Evolutionary conservation across 2,113 vertebrate genomes (phyloP), one percentile per base, ranked within the genome.

Genomic region (Microcebus murinus): DNA sequence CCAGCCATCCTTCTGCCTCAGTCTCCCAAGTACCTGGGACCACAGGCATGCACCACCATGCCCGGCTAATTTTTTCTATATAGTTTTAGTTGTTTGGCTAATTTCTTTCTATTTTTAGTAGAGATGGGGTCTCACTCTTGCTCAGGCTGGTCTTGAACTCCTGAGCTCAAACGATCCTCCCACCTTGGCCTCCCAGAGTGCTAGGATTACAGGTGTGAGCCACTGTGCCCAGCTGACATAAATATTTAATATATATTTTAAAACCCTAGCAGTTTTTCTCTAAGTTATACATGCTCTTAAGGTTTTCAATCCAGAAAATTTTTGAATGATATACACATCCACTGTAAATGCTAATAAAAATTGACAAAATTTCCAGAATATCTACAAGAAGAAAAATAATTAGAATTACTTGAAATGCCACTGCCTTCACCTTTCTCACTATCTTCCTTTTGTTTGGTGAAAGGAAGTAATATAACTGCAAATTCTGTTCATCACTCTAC

Each of bases 401-500:
- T 99, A 97, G 99, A 97, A 77, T 98, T 99, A 97, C 98, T 99
- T 94, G 99, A 91, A 98, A 99, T 98, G 0, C 98, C 98, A 97
- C 98, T 98, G 0, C 98, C 96, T 81, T 70, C 31, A 5, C 99
- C 98, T 2, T 98, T 98, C 5, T 98, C 98, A 0, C 97, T 97
- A 8, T 90, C 97, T 27, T 73, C 90, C 27, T 96, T 98, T 98
- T 20, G 61, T 83, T 67, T 98, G 71, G 97, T 98, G 98, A 57
- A 99, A 97, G 98, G 98, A 97, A 45, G 98, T 98, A 59, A 99
- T 98, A 55, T 93, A 99, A 99, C 99, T 13, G 98, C 99, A 98
- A 99, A 99, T 96, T 99, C 98, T 6, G 99, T 99, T 94, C 99
- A 98, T 59, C 98, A 98, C 96, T 99, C 99, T 48, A 99, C 99